Evolutionary conservation across 2,113 vertebrate species (phyloP).

Genomic region (Chionodraco myersi): DNA sequence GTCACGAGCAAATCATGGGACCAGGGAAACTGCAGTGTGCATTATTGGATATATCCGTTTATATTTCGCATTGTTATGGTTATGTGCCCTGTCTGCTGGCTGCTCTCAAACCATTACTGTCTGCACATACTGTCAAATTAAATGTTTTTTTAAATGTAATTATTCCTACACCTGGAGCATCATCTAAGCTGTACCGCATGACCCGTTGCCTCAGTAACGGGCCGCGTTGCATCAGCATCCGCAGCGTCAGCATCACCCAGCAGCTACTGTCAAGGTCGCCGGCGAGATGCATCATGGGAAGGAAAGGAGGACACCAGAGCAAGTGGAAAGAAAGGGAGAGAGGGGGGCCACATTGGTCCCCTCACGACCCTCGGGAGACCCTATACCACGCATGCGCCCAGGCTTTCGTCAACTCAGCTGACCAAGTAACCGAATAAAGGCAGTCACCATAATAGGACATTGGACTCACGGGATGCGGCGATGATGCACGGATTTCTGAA

Average conservation of each 20-base stretch:
- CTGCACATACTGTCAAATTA: not conserved
- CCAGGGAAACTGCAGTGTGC: not conserved
- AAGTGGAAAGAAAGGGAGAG: not conserved
- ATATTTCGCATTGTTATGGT: not conserved
- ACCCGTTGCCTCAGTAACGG: constrained; percentile 42
- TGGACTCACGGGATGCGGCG: constrained; percentile 25
- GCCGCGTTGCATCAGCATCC: constrained; percentile 65
- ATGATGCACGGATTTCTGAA: constrained; percentile 23
- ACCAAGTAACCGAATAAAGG: constrained; percentile 44
- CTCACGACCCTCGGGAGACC: not conserved
- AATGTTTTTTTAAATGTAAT: not conserved
- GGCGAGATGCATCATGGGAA: constrained; percentile 71
- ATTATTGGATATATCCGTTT: not conserved
- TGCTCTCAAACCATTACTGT: not conserved
- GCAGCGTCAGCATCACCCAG: constrained; percentile 61
- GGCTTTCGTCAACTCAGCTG: not conserved
- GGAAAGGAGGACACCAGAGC: constrained; percentile 7
- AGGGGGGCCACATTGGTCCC: not conserved
- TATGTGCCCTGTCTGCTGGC: not conserved
- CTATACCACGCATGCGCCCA: constrained; percentile 25
- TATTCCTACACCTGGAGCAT: not conserved
- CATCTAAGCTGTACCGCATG: not conserved
- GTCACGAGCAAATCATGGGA: not conserved
- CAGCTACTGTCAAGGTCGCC: constrained; percentile 75
- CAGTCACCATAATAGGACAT: constrained; percentile 20